Evolutionary conservation across 2,888 invertebrate species (phyloP), one percentile per base, ranked within the genome.

Genomic region (Laspeyria flexula): DNA sequence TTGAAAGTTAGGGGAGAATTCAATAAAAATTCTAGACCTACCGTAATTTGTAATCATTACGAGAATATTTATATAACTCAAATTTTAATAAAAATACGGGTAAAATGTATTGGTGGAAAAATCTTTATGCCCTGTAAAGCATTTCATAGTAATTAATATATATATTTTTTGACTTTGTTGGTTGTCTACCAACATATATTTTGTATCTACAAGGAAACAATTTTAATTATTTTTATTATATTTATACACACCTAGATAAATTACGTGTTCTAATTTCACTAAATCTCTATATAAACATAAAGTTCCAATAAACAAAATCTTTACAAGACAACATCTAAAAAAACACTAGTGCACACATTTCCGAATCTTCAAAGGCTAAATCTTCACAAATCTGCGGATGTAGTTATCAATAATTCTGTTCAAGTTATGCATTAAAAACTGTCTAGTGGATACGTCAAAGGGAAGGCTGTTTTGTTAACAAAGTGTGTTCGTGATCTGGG

Each of bases 401-500:
- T 73, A 72, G 74, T 77, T 83, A 90, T 88, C 88, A 90, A 90
- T 90, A 88, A 88, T 88, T 88, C 87, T 65, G 66, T 78, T 75
- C 80, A 77, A 86, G 83, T 86, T 90, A 90, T 90, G 91, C 90
- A 90, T 92, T 91, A 89, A 88, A 89, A 68, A 90, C 84, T 80
- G 79, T 76, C 79, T 76, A 71, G 73, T 68, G 74, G 74, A 73
- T 75, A 77, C 81, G 84, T 90, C 91, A 91, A 91, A 90, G 90
- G 86, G 66, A 63, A 67, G 67, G 77, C 74, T 90, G 90, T 90
- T 92, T 90, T 90, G 81, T 83, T 90, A 90, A 88, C 90, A 88
- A 90, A 90, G 88, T 90, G 88, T 77, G 84, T 75, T 80, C 91
- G 91, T 92, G 91, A 85, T 78, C 77, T 63, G 91, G 67, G 77